Conservation (phyloP, 2,113 vertebrate species). For the Nibea coibor region DNA sequence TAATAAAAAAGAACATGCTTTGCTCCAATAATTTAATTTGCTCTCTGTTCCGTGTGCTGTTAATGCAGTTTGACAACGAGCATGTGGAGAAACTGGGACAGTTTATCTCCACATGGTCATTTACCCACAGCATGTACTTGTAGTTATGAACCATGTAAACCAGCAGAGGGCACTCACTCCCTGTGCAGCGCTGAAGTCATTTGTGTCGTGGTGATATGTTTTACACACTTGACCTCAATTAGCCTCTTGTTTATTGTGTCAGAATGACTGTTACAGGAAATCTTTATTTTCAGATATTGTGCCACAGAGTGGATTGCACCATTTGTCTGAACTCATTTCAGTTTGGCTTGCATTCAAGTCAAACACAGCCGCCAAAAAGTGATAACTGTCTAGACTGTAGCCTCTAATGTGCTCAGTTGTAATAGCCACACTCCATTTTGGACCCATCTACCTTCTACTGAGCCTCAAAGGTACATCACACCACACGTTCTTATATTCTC, state of each 20-base stretch:
- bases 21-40: conserved; percentile 58
- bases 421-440: neutral
- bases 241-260: neutral
- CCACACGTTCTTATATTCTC: neutral
- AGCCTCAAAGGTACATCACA: neutral
- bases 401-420: neutral
- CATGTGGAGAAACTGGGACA: neutral
- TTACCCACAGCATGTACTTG: too few relatives aligned
- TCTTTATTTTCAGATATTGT: neutral
- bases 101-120: neutral
- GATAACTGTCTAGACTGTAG: too few relatives aligned
- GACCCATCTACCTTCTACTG: too few relatives aligned
- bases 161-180: conserved; percentile 48
- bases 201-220: neutral
- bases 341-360: conserved; percentile 1
- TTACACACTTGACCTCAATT: neutral
- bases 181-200: neutral
- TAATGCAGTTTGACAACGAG: neutral
- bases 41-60: neutral
- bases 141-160: neutral
- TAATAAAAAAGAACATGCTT: conserved; percentile 84
- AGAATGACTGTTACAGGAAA: neutral
- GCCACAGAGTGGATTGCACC: neutral
- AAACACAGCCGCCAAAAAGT: neutral
- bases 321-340: neutral